Conservation (phyloP, 2,797 vertebrate species). For the Crenuchus spilurus region DNA sequence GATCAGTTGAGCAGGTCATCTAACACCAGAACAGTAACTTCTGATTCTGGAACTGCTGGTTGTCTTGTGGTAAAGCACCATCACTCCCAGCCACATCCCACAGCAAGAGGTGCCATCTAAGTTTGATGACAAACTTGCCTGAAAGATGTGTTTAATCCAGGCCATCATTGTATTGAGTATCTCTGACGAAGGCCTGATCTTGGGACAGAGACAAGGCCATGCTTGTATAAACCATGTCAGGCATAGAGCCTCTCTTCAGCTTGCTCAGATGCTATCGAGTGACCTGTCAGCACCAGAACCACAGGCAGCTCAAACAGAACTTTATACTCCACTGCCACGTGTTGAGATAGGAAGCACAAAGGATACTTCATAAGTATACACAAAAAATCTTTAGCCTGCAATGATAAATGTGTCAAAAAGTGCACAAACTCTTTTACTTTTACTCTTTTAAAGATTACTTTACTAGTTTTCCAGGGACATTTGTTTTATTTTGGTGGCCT, state of each 20-base stretch:
- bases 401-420: neutral
- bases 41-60: neutral
- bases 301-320: constrained; percentile 20
- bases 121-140: constrained; percentile 49
- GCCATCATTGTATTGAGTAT: constrained; percentile 40
- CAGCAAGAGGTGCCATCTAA: constrained; percentile 14
- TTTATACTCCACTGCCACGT: constrained; percentile 26
- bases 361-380: constrained; percentile 20
- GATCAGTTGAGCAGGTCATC: neutral
- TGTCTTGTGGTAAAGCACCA: neutral
- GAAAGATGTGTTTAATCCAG: constrained; percentile 58
- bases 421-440: too few relatives aligned
- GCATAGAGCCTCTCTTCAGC: constrained; percentile 46
- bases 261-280: constrained; percentile 34
- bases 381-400: neutral
- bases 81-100: constrained; percentile 20
- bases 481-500: too few relatives aligned
- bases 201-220: constrained; percentile 8
- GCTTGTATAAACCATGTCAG: constrained; percentile 26
- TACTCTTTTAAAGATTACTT: too few relatives aligned
- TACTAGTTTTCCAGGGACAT: too few relatives aligned
- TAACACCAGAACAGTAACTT: too few relatives aligned
- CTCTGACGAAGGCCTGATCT: constrained; percentile 33
- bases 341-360: constrained; percentile 26
- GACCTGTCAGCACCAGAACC: constrained; percentile 43